Evolutionary conservation across 2,888 invertebrate genomes (phyloP), one percentile per base, ranked within the genome.

Genomic region (Drosophila stalkeri): DNA sequence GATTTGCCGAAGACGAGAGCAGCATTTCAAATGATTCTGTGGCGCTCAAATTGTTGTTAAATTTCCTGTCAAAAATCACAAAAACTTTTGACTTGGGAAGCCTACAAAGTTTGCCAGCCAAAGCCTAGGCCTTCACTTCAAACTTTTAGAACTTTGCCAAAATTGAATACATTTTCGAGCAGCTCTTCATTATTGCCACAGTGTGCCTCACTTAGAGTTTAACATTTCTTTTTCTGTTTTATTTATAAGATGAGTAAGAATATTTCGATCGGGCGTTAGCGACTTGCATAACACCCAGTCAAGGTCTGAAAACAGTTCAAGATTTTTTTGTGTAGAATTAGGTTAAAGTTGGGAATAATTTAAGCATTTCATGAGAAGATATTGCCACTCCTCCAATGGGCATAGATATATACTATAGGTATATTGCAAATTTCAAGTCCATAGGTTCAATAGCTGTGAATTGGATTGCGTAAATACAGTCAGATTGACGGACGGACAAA

Each of bases 101-200:
- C 49, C 31, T 3, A 33, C 18, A 33, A 12, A 51, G 33, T 51
- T 51, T 51, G 11, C 33, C 0, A 16, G 37, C 37, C 16, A 16
- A 16, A 16, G 37, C 37, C 37, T 51, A 33, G 23, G 49, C 49
- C 18, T 51, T 33, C 16, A 33, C 31, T 33, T 51, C 18, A 31
- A 51, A 51, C 49, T 51, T 51, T 51, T 18, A 7, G 12, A 49
- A n/a, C 49, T 49, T 49, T 49, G 49, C n/a, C 49, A 31, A 49
- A 49, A 49, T 31, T 49, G 49, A 49, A 49, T 51, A 51, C 31
- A 51, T 33, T 33, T 51, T 33, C 31, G 33, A 51, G 49, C 49
- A 51, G 49, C 49, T 51, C 49, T 51, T 51, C 31, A 51, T 51
- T 51, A 49, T 49, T n/a, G 27, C 3, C 27, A 27, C 27, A 27